Evolutionary conservation across 2,888 invertebrate species (phyloP).

Genomic region (Nemapogon koenigi): DNA sequence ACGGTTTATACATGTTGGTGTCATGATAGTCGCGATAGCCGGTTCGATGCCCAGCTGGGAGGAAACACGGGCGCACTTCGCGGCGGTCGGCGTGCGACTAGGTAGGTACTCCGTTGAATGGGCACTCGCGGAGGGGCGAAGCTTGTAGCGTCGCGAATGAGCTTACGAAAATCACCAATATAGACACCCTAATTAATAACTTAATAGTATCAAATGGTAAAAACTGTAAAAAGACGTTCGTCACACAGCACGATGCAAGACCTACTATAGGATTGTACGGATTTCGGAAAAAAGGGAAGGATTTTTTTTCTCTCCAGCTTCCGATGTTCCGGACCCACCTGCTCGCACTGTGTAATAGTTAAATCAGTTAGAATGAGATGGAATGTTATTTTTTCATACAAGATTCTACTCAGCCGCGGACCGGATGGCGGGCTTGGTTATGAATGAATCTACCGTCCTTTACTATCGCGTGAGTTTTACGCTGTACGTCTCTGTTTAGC

Average conservation of each 20-base stretch:
- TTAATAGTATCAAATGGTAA: too few species aligned
- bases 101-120: conserved; percentile 35
- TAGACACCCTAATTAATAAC: conserved; percentile 12
- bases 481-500: conserved; percentile 38
- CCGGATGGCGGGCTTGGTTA: conserved; percentile 61
- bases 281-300: conserved; percentile 27
- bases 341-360: conserved; percentile 52
- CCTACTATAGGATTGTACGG: too few species aligned
- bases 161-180: conserved; percentile 57
- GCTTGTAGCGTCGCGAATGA: conserved; percentile 35
- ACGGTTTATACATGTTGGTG: too few species aligned
- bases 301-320: conserved; percentile 44
- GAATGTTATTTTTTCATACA: conserved; percentile 41
- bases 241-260: too few species aligned
- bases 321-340: conserved; percentile 60
- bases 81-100: conserved; percentile 59
- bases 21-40: conserved; percentile 20
- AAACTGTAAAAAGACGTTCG: too few species aligned
- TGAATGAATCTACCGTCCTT: conserved; percentile 59
- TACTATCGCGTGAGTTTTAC: conserved; percentile 30
- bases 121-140: conserved; percentile 59
- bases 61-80: conserved; percentile 57
- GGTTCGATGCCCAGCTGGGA: conserved; percentile 33
- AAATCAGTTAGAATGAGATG: conserved; percentile 58
- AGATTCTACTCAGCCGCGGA: conserved; percentile 30